Base-by-base conservation (phyloP, 2,888 invertebrate genomes). In the Caenorhabditis afra region DNA sequence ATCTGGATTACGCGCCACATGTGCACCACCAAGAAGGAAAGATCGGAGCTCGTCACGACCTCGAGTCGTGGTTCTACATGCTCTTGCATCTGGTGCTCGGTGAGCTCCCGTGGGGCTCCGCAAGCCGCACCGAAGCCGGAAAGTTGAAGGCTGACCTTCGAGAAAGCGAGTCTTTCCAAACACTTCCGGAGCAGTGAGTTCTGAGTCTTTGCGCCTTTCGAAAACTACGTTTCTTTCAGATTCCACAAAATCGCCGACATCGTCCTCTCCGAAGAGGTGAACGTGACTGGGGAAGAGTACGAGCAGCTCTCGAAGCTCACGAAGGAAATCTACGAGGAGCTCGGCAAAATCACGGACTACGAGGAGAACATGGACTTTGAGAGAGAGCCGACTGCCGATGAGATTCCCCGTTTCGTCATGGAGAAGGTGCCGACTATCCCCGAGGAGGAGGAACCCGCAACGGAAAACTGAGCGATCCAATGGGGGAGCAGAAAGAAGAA, bases 291-390 rank as follows among this genome's bases (percentile, higher is more conserved):
- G 2, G 70, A 71, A 3, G 76, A 78, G n/a, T 79, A 81, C 47
- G 22, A 41, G 0, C 64, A 73, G 22, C 44, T 79, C 3, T 4
- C 35, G 1, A 44, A 55, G 8, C 37, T 73, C 18, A 64, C 73
- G 8, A 58, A 65, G 12, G 29, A 77, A 44, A 73, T 84, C 61
- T 83, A 82, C 61, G 39, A 50, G 47, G 35, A 73, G 11, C 52
- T 76, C 29, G 83, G 83, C 18, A 82, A 80, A 57, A 65, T 87
- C 44, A 71, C 49, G 1, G 80, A 82, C 45, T 68, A 81, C 47
- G 87, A 87, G 20, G 79, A 85, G 22, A 87, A 87, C 47, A 84
- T 84, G 67, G 87, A 87, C 65, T 87, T 87, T 74, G 87, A 87
- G 55, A 47, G 83, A 1, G 87, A 87, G 39, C 86, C 87, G 41